These are phyloP conservation scores for Virgularia gustaviana DNA, from an alignment of 92 coral and sea anemone genomes.

Conservation along the genomic window DNA sequence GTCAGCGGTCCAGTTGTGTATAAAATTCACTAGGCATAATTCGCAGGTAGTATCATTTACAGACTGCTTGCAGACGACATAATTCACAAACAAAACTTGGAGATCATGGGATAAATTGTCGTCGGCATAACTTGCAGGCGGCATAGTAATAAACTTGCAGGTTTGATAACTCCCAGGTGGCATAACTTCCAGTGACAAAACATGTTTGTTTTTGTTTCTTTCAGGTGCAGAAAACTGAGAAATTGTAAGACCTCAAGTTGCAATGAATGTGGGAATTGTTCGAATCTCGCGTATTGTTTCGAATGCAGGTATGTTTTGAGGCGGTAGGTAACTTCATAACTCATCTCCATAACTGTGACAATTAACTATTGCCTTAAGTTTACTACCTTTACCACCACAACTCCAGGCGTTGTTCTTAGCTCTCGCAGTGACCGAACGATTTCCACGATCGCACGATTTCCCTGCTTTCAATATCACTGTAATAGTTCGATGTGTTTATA, in stretches of 20 bases:
- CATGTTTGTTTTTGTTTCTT: not conserved
- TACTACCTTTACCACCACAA: not conserved
- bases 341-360: not conserved
- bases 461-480: no score
- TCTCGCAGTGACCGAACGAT: not conserved
- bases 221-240: constrained; percentile 71
- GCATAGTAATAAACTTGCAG: no score
- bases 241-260: constrained; percentile 66
- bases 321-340: not conserved
- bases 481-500: no score
- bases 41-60: no score
- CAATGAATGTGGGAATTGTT: constrained; percentile 73
- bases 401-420: not conserved
- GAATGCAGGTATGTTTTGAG: constrained; percentile 77
- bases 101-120: no score
- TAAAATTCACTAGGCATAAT: no score
- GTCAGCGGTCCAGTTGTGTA: no score
- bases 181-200: not conserved
- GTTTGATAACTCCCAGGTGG: no score
- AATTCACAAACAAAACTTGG: no score
- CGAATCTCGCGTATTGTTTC: constrained; percentile 80
- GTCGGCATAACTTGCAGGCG: no score
- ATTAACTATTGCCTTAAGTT: not conserved
- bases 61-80: no score
- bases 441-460: no score